These are phyloP conservation scores for Junonia oenone DNA, from an alignment of 2,888 invertebrate species.

Conservation along the genomic window DNA sequence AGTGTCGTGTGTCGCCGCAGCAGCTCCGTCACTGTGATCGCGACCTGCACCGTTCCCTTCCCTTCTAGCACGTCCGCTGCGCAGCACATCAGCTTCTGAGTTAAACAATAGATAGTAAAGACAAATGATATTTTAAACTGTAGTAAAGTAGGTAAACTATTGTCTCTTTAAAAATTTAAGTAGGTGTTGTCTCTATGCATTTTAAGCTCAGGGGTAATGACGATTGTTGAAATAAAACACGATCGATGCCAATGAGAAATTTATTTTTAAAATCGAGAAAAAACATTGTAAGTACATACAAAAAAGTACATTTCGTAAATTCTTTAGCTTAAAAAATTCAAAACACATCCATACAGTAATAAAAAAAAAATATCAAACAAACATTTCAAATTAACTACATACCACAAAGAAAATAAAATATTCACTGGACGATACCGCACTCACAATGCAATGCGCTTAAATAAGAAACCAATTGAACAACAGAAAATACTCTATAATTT, in stretches of 20 bases:
- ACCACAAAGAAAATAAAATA: neutral
- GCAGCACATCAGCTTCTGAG: constrained; percentile 93
- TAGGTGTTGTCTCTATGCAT: neutral
- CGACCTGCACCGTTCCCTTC: constrained; percentile 91
- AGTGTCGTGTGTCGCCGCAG: constrained; percentile 78
- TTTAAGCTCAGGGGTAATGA: too few relatives aligned
- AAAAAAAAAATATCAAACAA: constrained; percentile 30
- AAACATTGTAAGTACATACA: constrained; percentile 68
- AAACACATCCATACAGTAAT: constrained; percentile 31
- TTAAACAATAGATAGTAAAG: constrained; percentile 33
- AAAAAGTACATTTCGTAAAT: constrained; percentile 51
- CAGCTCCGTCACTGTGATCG: constrained; percentile 92
- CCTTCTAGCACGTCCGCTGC: constrained; percentile 95
- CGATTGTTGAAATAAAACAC: constrained; percentile 35
- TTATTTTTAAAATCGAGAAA: constrained; percentile 59
- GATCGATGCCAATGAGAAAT: constrained; percentile 55
- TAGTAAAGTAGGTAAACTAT: too few relatives aligned
- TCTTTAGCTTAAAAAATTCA: constrained; percentile 35
- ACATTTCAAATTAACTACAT: constrained; percentile 10
- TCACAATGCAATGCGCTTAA: neutral
- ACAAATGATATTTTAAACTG: too few relatives aligned
- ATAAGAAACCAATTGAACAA: constrained; percentile 30
- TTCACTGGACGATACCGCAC: neutral
- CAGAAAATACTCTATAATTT: constrained; percentile 33
- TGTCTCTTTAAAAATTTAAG: too few relatives aligned